Base-by-base conservation (phyloP, 1,140 invertebrate genomes). In the Drosophila murphyi region DNA sequence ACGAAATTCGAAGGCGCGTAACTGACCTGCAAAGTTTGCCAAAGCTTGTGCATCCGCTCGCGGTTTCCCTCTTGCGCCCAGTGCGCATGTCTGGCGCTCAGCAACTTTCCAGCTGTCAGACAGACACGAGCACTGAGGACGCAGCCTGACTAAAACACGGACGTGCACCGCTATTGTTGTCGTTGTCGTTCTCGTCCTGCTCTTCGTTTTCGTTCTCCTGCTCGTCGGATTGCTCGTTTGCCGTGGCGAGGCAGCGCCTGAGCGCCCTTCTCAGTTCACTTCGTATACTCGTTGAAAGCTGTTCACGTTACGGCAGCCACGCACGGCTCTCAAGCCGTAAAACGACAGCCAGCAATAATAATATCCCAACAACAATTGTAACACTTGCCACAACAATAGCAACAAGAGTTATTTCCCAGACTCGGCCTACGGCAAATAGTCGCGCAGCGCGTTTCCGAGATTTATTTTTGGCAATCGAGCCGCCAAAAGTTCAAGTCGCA, bases 201-300 rank as follows among this genome's bases (percentile, higher is more conserved):
- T 43, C 10, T 43, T 43, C n/a, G 10, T n/a, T 43, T 37, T 39
- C 54, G 50, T 56, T 39, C 29, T 60, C n/a, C 43, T 48, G 57
- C 57, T 76, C 69, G 73, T 76, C 51, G 32, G 8, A 12, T 34
- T 51, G 41, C 10, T 72, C 61, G 47, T 72, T 65, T 39, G 67
- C 61, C 59, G 43, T 51, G 45, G 62, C 64, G 39, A 47, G 31
- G 45, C 55, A 28, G 34, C 47, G 60, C 28, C 60, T 28, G 50
- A 29, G 74, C 61, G 56, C 65, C 62, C 70, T 77, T 62, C 63
- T 80, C 82, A 91, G 90, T 91, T 70, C 76, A 85, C 82, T 86
- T 89, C 83, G 86, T 83, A 79, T 81, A 82, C 80, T 91, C 86
- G 78, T 86, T 73, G 90, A 76, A 87, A 91, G 78, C 82, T 90